phyloP scores from a whole-genome alignment of 1,140 invertebrate species.

The Camponotus pennsylvanicus region DNA sequence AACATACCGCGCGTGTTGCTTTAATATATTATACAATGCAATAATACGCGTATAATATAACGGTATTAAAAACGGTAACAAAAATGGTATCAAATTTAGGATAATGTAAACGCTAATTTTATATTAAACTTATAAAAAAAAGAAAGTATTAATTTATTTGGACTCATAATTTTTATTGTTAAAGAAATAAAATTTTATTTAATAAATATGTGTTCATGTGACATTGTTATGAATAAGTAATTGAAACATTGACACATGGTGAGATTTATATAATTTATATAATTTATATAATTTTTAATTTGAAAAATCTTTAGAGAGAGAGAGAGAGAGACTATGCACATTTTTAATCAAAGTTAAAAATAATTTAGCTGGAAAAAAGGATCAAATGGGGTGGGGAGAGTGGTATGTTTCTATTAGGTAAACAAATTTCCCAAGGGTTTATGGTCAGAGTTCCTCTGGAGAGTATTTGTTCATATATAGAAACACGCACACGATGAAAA shows the following conservation, averaged over 20 bases:
- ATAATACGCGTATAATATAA: neutral
- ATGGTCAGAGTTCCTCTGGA: neutral
- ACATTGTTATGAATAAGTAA: neutral
- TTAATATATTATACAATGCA: neutral
- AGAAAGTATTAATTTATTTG: no score
- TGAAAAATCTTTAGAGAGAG: neutral
- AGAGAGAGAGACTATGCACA: no score
- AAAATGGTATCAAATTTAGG: no score
- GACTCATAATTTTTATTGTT: no score
- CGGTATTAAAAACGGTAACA: no score
- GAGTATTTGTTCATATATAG: neutral
- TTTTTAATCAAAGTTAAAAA: neutral
- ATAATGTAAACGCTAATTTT: no score
- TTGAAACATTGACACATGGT: neutral
- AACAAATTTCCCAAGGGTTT: constrained; percentile 53
- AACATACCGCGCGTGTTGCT: neutral
- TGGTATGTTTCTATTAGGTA: neutral
- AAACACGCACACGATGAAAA: neutral
- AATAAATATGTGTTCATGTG: neutral
- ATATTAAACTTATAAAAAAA: no score
- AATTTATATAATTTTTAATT: constrained; percentile 5
- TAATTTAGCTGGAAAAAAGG: neutral
- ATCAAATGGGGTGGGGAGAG: neutral
- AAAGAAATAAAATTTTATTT: no score
- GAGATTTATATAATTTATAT: neutral